Evolutionary conservation across 2,113 vertebrate species (phyloP).

Genomic region (Empidonax alnorum): DNA sequence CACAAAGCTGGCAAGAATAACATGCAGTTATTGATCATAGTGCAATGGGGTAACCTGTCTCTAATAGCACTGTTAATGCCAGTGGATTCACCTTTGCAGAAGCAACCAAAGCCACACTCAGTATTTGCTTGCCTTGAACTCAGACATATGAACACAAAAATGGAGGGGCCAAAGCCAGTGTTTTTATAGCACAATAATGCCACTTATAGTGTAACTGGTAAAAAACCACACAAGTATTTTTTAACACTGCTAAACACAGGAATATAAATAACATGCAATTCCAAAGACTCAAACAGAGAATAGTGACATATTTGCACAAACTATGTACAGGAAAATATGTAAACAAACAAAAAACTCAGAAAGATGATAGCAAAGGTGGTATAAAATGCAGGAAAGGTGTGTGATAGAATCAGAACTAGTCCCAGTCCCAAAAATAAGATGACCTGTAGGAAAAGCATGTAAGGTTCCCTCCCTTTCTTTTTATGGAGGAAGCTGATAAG

Average conservation of each 20-base stretch:
- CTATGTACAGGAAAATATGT: accelerated
- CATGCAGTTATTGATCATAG: accelerated
- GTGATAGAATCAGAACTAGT: neutral
- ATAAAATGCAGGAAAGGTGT: neutral
- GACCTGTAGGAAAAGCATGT: neutral
- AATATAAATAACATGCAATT: accelerated
- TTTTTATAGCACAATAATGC: neutral
- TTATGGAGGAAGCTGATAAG: neutral
- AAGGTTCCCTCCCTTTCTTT: neutral
- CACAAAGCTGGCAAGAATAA: neutral
- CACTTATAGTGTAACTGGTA: accelerated
- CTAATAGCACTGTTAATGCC: neutral
- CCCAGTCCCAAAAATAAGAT: neutral
- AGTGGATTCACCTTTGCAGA: neutral
- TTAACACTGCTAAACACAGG: neutral
- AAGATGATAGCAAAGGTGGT: neutral
- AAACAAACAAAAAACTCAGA: neutral
- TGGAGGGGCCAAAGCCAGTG: accelerated
- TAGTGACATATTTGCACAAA: neutral
- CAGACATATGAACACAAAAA: neutral
- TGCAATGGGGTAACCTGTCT: neutral
- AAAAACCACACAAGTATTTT: neutral
- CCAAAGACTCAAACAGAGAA: neutral
- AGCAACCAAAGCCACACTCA: neutral
- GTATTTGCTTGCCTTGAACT: neutral